Evolutionary conservation across 2,113 vertebrate species (phyloP).

Genomic region (Poicephalus meyeri): DNA sequence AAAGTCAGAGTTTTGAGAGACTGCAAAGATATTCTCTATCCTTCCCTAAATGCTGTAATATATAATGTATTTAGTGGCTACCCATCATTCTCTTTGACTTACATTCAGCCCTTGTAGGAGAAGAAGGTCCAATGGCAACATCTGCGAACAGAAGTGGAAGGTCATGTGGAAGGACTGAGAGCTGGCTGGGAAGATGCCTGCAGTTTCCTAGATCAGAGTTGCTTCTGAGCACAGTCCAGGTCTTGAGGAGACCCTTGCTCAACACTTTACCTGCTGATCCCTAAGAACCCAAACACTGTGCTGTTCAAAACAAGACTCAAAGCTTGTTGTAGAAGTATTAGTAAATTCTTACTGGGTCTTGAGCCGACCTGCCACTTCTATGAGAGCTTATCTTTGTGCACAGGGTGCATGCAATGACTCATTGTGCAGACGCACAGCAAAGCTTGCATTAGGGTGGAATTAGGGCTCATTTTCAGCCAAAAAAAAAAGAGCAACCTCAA

Average conservation of each 20-base stretch:
- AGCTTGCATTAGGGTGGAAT: neutral
- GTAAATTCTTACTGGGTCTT: fast-evolving
- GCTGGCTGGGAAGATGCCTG: neutral
- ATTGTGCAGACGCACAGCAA: neutral
- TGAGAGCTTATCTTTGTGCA: neutral
- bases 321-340: neutral
- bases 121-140: neutral
- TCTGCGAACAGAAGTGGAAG: neutral
- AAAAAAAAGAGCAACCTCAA: neutral
- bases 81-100: fast-evolving
- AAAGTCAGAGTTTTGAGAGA: neutral
- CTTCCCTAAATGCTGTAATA: neutral
- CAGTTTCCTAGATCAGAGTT: neutral
- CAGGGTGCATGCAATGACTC: neutral
- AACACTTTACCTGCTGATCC: neutral
- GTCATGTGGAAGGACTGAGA: fast-evolving
- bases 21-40: neutral
- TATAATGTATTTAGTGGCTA: neutral
- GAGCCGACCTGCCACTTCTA: neutral
- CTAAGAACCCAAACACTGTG: fast-evolving
- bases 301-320: neutral
- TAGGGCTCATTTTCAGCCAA: neutral
- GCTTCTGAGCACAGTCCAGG: neutral
- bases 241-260: neutral
- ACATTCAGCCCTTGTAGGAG: neutral